These are phyloP conservation scores for Aphidius colemani DNA, from an alignment of 2,888 invertebrate genomes.

Conservation along the genomic window DNA sequence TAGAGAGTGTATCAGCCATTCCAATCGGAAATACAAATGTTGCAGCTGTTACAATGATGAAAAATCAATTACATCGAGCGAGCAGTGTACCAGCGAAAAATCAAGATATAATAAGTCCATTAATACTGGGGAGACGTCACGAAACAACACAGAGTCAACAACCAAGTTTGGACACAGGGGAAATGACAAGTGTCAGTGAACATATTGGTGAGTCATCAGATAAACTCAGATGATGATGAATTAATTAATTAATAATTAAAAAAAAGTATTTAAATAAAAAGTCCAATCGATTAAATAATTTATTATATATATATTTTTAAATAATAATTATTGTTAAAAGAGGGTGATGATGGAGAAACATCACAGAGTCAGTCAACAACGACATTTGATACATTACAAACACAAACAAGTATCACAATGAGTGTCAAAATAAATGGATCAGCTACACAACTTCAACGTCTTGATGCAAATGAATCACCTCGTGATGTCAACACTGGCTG, in stretches of 20 bases:
- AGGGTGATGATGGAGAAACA: slow-evolving; percentile 59
- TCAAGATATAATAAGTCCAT: slow-evolving; percentile 59
- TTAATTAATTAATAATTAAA: neutral
- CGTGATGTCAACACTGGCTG: slow-evolving; percentile 75
- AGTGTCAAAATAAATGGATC: slow-evolving; percentile 64
- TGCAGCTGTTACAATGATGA: slow-evolving; percentile 36
- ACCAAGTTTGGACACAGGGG: slow-evolving; percentile 55
- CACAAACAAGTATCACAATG: slow-evolving; percentile 32
- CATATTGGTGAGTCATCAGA: slow-evolving; percentile 38
- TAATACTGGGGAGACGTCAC: slow-evolving; percentile 61
- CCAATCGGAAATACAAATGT: slow-evolving; percentile 18
- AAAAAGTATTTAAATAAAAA: too few species aligned
- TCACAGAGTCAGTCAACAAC: slow-evolving; percentile 47
- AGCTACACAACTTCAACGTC: slow-evolving; percentile 67
- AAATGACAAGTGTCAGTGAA: slow-evolving; percentile 43
- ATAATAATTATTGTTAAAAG: slow-evolving; percentile 12
- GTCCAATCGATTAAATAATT: too few species aligned
- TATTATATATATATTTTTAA: neutral
- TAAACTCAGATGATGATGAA: slow-evolving; percentile 14
- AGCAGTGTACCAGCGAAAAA: slow-evolving; percentile 71
- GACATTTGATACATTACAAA: slow-evolving; percentile 31
- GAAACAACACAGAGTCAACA: slow-evolving; percentile 70
- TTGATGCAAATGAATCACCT: slow-evolving; percentile 76
- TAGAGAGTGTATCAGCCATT: slow-evolving; percentile 37
- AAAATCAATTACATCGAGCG: slow-evolving; percentile 69